Evolutionary conservation across 2,113 vertebrate genomes (phyloP).

Genomic region (Todiramphus chloris): DNA sequence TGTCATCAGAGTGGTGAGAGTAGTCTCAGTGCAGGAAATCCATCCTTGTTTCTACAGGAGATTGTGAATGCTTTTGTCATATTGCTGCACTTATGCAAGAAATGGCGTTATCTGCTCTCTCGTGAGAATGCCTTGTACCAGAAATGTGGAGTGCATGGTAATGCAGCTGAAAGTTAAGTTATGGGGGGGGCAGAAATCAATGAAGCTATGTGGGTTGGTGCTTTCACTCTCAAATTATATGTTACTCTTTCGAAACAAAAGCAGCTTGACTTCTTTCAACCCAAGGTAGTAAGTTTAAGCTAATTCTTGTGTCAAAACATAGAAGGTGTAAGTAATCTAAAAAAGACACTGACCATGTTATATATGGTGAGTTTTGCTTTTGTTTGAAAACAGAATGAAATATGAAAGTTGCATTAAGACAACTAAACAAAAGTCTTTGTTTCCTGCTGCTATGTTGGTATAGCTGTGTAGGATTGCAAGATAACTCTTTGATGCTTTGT

Average conservation of each 20-base stretch:
- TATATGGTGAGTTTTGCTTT: neutral
- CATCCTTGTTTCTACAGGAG: neutral
- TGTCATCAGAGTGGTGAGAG: neutral
- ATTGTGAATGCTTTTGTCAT: neutral
- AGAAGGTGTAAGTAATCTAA: neutral
- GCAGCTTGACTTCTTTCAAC: neutral
- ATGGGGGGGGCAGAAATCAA: neutral
- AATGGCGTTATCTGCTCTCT: neutral
- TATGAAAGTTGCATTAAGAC: neutral
- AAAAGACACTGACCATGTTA: neutral
- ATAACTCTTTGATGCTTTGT: neutral
- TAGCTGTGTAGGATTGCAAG: neutral
- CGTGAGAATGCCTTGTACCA: rapidly evolving
- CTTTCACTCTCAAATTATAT: neutral
- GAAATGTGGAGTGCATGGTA: neutral
- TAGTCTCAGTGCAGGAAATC: neutral
- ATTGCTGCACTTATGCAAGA: neutral
- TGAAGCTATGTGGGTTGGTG: neutral
- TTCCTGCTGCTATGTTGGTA: neutral
- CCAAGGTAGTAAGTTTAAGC: neutral
- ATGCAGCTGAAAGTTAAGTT: neutral
- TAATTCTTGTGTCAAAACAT: neutral
- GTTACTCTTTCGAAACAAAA: neutral
- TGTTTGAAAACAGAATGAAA: neutral
- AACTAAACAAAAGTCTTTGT: neutral